Base-by-base conservation (phyloP, 2,888 invertebrate species). In the Parthenolecanium corni region DNA sequence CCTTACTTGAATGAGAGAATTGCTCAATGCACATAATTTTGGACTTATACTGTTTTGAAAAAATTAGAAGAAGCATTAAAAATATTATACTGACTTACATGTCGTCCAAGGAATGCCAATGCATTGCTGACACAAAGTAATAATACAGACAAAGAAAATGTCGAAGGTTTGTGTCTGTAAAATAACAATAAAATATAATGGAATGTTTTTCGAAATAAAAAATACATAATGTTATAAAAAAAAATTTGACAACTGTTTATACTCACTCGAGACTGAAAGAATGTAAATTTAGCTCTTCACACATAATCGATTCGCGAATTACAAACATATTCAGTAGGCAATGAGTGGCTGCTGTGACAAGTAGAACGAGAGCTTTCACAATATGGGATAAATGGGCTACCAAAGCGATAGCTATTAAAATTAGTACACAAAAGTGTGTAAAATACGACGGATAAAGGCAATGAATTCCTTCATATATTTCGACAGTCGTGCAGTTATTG, bases 391-490 rank as follows among this genome's bases (percentile, higher is more conserved):
- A 74, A 70, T 85, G 84, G 1, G 83, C 81, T 66, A 86, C 81
- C 69, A 86, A 79, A 21, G 86, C 82, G 52, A 83, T 79, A 2
- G 82, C 82, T 65, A 86, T 78, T 65, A 87, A 73, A 64, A 84
- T 82, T 65, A 86, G 75, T 54, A 85, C 81, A 54, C 80, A 80
- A 72, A 83, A 83, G 72, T 83, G 82, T 67, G 83, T 81, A 73
- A 85, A 82, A 73, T 86, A 87, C 52, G 84, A 84, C 44, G 86
- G 86, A 72, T 83, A 83, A 40, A 81, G 76, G 70, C 83, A 84
- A 25, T 74, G 73, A 5, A 73, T 70, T 24, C 74, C 72, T 64
- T 75, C 74, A 53, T 73, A 73, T n/a, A n/a, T n/a, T 16, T 69
- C 62, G 11, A 70, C 69, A 31, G 66, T 65, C 14, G 72, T 71